Percentiles rank a stretch among this genome's conserved stretches.
Evolutionary conservation across 1,140 invertebrate species (phyloP).

Genomic region (Calosoma granatense): DNA sequence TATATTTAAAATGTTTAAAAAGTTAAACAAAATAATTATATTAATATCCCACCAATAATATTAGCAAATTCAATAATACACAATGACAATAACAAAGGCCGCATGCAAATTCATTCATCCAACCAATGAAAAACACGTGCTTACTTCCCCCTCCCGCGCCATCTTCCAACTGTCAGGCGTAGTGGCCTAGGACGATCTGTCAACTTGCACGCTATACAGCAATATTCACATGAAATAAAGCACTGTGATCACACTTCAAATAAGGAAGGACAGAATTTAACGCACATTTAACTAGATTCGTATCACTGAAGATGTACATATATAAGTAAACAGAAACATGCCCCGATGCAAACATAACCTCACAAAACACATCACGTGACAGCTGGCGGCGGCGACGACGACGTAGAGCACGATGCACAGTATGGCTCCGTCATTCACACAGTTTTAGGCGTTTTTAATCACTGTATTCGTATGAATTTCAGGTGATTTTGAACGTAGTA

Average conservation of each 20-base stretch:
- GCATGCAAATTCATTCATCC: not conserved
- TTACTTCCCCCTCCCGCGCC: not conserved
- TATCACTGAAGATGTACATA: not conserved
- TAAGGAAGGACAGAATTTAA: not conserved
- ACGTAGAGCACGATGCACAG: not conserved
- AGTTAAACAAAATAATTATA: not conserved
- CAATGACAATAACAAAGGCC: not conserved
- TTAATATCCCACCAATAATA: not conserved
- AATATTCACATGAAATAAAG: not conserved
- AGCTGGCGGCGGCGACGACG: too few relatives aligned
- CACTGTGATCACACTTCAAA: not conserved
- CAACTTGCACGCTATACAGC: not conserved
- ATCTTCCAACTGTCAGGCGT: not conserved
- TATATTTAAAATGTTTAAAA: not conserved
- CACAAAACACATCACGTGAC: not conserved
- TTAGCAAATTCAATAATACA: not conserved
- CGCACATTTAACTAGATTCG: not conserved
- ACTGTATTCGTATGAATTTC: conserved; percentile 10
- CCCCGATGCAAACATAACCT: not conserved
- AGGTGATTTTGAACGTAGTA: conserved; percentile 1
- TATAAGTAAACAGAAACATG: not conserved
- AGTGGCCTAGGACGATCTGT: too few relatives aligned
- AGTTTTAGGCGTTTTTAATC: conserved; percentile 2
- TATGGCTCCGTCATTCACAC: not conserved
- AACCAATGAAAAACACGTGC: not conserved